A percentile compares a stretch with the other conserved stretches of the same genome.
Evolutionary conservation across 2,797 vertebrate species (phyloP).

Genomic region (Crocidura indochinensis): DNA sequence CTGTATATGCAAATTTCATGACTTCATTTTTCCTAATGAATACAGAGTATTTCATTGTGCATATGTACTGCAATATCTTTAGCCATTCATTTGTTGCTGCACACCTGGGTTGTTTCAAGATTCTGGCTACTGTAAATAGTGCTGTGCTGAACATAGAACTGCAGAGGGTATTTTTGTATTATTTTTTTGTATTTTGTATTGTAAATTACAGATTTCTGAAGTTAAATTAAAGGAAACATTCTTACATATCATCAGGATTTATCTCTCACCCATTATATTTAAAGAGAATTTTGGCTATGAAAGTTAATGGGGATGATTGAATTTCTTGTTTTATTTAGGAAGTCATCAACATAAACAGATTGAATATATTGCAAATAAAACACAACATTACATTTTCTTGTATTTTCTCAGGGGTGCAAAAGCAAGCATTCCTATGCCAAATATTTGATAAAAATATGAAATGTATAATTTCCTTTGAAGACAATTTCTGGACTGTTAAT

Average conservation of each 20-base stretch:
- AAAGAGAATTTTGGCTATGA: constrained; percentile 36
- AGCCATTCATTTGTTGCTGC: too few relatives aligned
- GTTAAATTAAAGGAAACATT: constrained; percentile 42
- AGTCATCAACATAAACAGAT: constrained; percentile 40
- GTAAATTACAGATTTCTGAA: neutral
- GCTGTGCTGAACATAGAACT: too few relatives aligned
- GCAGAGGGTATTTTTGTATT: too few relatives aligned
- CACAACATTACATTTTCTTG: neutral
- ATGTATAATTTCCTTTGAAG: neutral
- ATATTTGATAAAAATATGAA: constrained; percentile 24
- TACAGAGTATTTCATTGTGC: too few relatives aligned
- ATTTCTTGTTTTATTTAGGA: constrained; percentile 55
- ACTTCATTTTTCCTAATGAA: too few relatives aligned
- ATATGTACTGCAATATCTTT: too few relatives aligned
- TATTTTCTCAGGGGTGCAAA: constrained; percentile 24
- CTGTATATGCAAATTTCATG: too few relatives aligned
- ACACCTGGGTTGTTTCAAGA: too few relatives aligned
- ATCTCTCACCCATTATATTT: constrained; percentile 24
- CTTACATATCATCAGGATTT: constrained; percentile 36
- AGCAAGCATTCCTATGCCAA: neutral
- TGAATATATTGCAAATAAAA: constrained; percentile 44
- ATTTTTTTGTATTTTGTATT: too few relatives aligned
- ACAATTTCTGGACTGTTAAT: constrained; percentile 15
- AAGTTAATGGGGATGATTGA: constrained; percentile 37
- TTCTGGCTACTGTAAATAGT: too few relatives aligned